phyloP scores from a whole-genome alignment of 2,888 invertebrate species.

The Bugulina stolonifera region DNA sequence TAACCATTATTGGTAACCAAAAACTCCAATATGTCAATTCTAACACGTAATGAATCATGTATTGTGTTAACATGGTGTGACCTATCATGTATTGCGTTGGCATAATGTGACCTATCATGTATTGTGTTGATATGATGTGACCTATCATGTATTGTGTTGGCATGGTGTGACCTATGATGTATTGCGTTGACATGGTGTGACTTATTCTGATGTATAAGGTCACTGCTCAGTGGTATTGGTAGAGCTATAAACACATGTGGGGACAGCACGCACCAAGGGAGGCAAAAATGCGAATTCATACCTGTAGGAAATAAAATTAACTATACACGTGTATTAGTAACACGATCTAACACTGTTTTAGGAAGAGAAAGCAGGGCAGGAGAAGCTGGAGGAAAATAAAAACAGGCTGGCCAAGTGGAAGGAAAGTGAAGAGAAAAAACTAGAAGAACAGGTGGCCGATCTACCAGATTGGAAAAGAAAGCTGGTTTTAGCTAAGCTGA shows the following conservation, averaged over 20 bases:
- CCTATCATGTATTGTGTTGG: neutral
- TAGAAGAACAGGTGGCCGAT: constrained; percentile 8
- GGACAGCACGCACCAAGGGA: no score
- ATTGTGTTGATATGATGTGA: neutral
- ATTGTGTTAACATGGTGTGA: no score
- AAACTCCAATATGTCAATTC: no score
- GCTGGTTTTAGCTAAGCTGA: neutral
- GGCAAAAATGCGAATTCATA: no score
- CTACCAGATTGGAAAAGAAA: constrained; percentile 18
- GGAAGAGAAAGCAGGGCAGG: neutral
- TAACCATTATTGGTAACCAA: no score
- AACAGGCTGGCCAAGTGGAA: neutral
- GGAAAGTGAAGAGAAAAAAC: neutral
- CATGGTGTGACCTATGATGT: neutral
- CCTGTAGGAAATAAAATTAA: no score
- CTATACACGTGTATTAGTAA: no score
- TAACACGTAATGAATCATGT: no score
- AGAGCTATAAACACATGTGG: no score
- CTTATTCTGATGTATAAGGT: no score
- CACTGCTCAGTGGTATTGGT: no score
- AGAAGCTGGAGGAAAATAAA: neutral
- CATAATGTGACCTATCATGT: neutral
- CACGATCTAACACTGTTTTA: neutral
- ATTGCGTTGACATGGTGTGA: neutral
- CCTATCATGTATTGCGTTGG: neutral